These are phyloP conservation scores for Isichthys henryi DNA, from an alignment of 2,113 vertebrate genomes.

Conservation along the genomic window DNA sequence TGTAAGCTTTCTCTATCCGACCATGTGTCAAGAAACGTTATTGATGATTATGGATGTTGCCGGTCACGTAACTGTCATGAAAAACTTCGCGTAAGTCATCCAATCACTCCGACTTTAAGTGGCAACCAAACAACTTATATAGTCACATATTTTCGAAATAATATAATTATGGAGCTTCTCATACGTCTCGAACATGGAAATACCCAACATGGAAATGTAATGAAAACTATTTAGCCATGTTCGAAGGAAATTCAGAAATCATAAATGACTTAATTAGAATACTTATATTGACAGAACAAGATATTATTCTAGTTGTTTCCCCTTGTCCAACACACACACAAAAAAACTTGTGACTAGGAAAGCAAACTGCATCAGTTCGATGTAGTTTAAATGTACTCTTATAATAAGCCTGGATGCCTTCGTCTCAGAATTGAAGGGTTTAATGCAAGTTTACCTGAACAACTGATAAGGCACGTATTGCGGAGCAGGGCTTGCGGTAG, in stretches of 20 bases:
- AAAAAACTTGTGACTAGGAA: not conserved
- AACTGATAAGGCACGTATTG: conserved; percentile 27
- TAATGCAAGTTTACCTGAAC: conserved; percentile 54
- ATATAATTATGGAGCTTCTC: not conserved
- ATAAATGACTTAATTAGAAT: not conserved
- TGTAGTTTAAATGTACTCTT: not conserved
- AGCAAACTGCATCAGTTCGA: not conserved
- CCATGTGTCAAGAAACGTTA: not conserved
- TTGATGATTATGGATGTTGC: not conserved
- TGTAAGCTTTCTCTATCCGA: not conserved
- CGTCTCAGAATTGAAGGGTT: conserved; percentile 29
- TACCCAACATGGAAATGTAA: not conserved
- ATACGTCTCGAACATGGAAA: not conserved
- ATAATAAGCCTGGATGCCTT: conserved; percentile 25
- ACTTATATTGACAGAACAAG: not conserved
- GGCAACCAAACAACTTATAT: not conserved
- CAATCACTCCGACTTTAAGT: not conserved
- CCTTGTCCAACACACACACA: not conserved
- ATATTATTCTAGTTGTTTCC: not conserved
- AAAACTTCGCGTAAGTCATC: not conserved
- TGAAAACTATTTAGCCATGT: not conserved
- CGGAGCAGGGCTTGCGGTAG: conserved; percentile 26
- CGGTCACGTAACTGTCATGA: not conserved
- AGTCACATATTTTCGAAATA: not conserved
- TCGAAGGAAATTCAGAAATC: not conserved